These are phyloP conservation scores for Megalopta genalis DNA, from an alignment of 1,140 invertebrate species.

Conservation along the genomic window DNA sequence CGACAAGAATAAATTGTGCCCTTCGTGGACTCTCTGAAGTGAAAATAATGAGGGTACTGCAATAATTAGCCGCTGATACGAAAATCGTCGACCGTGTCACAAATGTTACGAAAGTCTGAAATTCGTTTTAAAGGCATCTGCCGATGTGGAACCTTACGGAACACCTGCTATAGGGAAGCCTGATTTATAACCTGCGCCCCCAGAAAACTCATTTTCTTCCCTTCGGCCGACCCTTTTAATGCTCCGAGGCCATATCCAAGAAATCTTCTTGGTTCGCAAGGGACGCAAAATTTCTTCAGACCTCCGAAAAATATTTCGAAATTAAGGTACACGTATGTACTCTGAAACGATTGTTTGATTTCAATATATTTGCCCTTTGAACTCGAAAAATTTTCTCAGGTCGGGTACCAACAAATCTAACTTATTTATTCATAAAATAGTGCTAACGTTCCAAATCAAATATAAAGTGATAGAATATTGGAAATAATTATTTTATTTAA, in stretches of 20 bases:
- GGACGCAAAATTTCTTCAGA: background rate
- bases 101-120: constrained; percentile 3
- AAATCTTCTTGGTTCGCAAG: background rate
- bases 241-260: background rate
- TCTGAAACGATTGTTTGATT: too few species aligned
- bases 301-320: background rate
- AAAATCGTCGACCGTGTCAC: constrained; percentile 7
- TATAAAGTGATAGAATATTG: too few species aligned
- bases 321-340: too few species aligned
- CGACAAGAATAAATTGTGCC: background rate
- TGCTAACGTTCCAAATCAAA: too few species aligned
- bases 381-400: too few species aligned
- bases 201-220: constrained; percentile 27
- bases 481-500: too few species aligned
- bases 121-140: constrained; percentile 3
- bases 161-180: constrained; percentile 43
- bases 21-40: background rate
- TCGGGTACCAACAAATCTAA: too few species aligned
- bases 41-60: background rate
- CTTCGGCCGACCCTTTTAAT: background rate
- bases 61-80: background rate
- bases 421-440: too few species aligned
- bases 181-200: constrained; percentile 40
- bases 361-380: too few species aligned
- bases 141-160: background rate